phyloP scores from a whole-genome alignment of 2,113 vertebrate genomes.

The Cavia aperea region DNA sequence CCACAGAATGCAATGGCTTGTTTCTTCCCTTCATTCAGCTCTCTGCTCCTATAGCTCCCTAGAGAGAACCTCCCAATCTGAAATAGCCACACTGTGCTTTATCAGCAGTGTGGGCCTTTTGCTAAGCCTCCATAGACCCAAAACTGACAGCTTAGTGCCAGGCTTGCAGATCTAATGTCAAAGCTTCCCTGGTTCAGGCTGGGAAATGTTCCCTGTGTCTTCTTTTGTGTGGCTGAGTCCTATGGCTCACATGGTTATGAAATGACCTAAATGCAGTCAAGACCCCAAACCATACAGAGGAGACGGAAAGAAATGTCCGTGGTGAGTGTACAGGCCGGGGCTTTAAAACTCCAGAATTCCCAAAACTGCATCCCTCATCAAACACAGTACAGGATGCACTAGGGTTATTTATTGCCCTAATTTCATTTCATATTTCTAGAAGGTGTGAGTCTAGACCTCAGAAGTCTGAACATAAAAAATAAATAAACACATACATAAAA shows the following conservation, averaged over 20 bases:
- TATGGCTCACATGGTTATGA: conserved; percentile 17
- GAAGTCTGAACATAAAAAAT: background rate
- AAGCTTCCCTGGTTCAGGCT: background rate
- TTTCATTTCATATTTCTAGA: too few species aligned
- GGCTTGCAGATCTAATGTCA: background rate
- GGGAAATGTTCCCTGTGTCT: background rate
- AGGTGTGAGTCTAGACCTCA: background rate
- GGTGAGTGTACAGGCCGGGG: background rate
- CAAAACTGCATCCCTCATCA: background rate
- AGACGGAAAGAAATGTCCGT: background rate
- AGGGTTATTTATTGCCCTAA: background rate
- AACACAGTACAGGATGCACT: background rate
- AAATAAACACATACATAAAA: background rate
- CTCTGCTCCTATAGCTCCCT: background rate
- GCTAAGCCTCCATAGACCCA: background rate
- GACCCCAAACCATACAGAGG: conserved; percentile 38
- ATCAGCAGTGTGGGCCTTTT: background rate
- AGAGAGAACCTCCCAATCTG: background rate
- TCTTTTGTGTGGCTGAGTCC: background rate
- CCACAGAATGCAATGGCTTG: background rate
- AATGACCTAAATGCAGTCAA: conserved; percentile 40
- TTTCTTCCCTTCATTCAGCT: background rate
- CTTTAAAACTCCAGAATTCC: conserved; percentile 3
- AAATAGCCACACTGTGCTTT: background rate
- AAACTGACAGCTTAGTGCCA: background rate